A percentile compares a stretch with the other conserved stretches of the same genome.
Evolutionary conservation across 2,113 vertebrate genomes (phyloP).

Genomic region (Anguilla rostrata): DNA sequence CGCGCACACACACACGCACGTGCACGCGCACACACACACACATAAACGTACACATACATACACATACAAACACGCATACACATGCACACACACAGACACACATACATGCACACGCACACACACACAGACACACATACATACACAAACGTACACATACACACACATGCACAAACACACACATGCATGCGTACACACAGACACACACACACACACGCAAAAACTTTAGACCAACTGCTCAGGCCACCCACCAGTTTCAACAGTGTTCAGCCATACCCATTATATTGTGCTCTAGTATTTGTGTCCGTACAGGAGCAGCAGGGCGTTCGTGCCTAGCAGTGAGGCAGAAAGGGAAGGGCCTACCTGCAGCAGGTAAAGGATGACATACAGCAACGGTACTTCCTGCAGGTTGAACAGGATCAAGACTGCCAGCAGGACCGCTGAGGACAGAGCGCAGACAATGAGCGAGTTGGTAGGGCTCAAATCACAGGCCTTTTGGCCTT

Average conservation of each 20-base stretch:
- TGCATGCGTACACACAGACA: too few relatives aligned
- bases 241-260: too few relatives aligned
- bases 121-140: too few relatives aligned
- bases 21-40: too few relatives aligned
- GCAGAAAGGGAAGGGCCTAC: constrained; percentile 42
- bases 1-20: too few relatives aligned
- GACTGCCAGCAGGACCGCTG: constrained; percentile 69
- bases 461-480: background rate
- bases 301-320: background rate
- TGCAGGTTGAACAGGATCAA: constrained; percentile 58
- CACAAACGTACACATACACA: too few relatives aligned
- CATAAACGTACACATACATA: too few relatives aligned
- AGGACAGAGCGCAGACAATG: background rate
- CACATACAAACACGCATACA: too few relatives aligned
- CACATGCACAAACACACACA: too few relatives aligned
- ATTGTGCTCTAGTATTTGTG: background rate
- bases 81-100: background rate
- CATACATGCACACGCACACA: background rate
- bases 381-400: constrained; percentile 45
- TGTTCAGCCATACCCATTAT: background rate
- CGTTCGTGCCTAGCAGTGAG: background rate
- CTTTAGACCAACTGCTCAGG: too few relatives aligned
- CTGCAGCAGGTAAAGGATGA: constrained; percentile 72
- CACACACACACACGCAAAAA: too few relatives aligned
- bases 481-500: background rate